These are phyloP conservation scores for Hyposmocoma kahamanoa DNA, from an alignment of 1,140 invertebrate genomes.

Conservation along the genomic window DNA sequence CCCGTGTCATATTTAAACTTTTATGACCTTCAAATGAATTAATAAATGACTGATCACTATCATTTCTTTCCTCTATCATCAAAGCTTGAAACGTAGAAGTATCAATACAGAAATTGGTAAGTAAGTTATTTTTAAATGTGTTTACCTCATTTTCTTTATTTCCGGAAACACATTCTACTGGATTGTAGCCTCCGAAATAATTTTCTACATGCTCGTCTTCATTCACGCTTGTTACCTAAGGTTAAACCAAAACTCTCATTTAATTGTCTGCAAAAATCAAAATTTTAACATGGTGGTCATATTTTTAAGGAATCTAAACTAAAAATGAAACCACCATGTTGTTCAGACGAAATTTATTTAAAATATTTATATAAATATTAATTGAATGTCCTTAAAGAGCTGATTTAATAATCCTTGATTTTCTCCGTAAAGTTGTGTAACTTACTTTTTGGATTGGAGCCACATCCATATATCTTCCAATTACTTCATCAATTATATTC, in stretches of 20 bases:
- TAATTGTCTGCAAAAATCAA: neutral
- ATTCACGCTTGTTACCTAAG: conserved; percentile 17
- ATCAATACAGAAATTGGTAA: too few species aligned
- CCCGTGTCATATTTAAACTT: too few species aligned
- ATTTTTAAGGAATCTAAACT: conserved; percentile 5
- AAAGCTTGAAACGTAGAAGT: too few species aligned
- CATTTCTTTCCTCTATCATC: too few species aligned
- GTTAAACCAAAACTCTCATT: conserved; percentile 12
- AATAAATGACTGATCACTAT: too few species aligned
- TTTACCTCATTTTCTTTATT: too few species aligned
- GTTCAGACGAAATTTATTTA: conserved; percentile 20
- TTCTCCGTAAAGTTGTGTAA: conserved; percentile 13
- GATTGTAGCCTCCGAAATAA: too few species aligned
- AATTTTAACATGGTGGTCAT: conserved; percentile 21
- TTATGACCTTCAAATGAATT: too few species aligned
- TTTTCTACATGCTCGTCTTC: too few species aligned
- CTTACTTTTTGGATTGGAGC: conserved; percentile 46
- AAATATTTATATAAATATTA: neutral
- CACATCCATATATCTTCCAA: conserved; percentile 45
- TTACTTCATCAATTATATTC: conserved; percentile 51
- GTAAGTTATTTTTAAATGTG: too few species aligned
- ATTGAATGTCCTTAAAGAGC: neutral
- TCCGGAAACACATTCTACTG: too few species aligned
- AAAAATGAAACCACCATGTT: conserved; percentile 38
- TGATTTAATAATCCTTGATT: too few species aligned